Evolutionary conservation across 2,113 vertebrate genomes (phyloP), one percentile per base, ranked within the genome.

Genomic region (Loxodonta africana): DNA sequence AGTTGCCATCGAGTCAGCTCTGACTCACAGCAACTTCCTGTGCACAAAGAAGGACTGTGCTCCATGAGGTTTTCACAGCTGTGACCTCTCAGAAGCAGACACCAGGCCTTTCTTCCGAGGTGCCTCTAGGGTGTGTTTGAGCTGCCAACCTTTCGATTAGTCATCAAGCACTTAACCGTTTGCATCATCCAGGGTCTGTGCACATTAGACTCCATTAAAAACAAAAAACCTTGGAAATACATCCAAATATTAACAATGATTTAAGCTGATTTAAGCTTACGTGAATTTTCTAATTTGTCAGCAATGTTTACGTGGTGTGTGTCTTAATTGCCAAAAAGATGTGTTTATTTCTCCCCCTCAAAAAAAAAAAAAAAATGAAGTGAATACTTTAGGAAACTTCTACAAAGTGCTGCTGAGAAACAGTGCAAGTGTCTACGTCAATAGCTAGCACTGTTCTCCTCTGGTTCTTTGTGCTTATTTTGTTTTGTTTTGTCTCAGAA

Each of bases 251-350:
- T 46, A 44, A 41, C 41, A 12, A 65, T 25, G 46, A 46, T 82
- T 15, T 8, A 25, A 77, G 21, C 63, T 80, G 80, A 86, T 33
- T 30, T 53, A 9, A n/a, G 81, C 25, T 20, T 71, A 60, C 57
- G 33, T 28, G 15, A 51, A n/a, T 77, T 94, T 94, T 87, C 81
- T 86, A 73, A 91, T 44, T 87, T 83, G 26, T 26, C 69, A 82
- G 37, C 83, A 44, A 81, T 3, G 48, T n/a, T 6, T 15, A 30
- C 15, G 33, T 28, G 46, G 28, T 74, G 20, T 37, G 17, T 62
- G 3, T 90, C 80, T 91, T 48, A 41, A 41, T 2, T 74, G 73
- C 69, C 33, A 73, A 81, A 69, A 90, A 67, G 67, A 81, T 71
- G 44, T 25, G 5, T 6, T 37, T 37, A 37, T 37, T 63, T 46